These are phyloP conservation scores for Dioctria linearis DNA, from an alignment of 2,888 invertebrate genomes.

Conservation along the genomic window DNA sequence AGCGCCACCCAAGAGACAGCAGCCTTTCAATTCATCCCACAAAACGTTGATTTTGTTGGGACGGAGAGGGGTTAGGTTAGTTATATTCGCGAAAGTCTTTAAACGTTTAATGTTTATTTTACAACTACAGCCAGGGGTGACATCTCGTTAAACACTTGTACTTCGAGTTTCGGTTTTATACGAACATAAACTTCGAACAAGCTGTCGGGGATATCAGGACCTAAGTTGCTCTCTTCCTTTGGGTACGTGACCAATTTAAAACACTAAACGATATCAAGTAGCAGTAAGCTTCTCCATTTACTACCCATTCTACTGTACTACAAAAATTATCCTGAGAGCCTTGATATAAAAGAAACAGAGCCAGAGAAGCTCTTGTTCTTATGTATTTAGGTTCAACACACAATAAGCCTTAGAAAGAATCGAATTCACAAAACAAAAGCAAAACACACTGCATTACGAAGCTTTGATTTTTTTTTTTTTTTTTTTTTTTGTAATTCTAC, in stretches of 20 bases:
- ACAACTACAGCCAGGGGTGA: not conserved
- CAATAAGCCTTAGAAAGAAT: not conserved
- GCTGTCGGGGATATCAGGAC: conserved; percentile 22
- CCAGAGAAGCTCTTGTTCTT: not conserved
- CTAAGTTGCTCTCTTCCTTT: conserved; percentile 27
- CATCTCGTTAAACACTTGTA: conserved; percentile 22
- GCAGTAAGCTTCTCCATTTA: not conserved
- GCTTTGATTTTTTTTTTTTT: not conserved
- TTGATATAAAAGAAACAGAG: too few relatives aligned
- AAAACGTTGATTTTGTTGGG: not conserved
- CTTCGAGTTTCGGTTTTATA: conserved; percentile 15
- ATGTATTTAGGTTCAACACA: not conserved
- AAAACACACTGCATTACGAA: not conserved
- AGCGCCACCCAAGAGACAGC: not conserved
- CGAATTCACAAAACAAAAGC: not conserved
- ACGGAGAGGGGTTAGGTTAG: not conserved
- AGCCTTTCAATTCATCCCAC: not conserved
- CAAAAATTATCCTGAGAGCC: not conserved
- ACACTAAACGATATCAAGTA: conserved; percentile 18
- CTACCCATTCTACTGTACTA: not conserved
- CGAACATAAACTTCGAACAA: conserved; percentile 31
- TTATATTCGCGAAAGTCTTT: not conserved
- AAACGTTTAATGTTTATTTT: not conserved
- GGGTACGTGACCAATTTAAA: conserved; percentile 40
- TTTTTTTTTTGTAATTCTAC: conserved; percentile 16